Conservation (phyloP, 2,888 invertebrate species). For the Suillia variegata region DNA sequence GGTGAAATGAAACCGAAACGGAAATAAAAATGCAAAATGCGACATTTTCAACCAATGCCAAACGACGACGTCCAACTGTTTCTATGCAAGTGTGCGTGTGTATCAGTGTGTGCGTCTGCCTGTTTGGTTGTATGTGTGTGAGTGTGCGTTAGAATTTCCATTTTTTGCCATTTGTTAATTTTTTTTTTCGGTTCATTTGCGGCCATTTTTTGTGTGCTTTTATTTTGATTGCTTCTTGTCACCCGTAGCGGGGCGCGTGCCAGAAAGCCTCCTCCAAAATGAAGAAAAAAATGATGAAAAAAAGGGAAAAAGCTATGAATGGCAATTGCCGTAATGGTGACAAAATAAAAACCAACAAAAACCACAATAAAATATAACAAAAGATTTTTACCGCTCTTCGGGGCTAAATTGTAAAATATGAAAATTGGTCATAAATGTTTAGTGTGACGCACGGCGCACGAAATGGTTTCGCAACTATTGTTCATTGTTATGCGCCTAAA, state of each 20-base stretch:
- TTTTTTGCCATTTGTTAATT: background rate
- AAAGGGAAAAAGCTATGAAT: no score
- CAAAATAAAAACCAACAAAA: no score
- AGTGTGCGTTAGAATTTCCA: background rate
- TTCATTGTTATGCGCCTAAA: no score
- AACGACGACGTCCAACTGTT: background rate
- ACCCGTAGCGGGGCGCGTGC: no score
- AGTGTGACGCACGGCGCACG: background rate
- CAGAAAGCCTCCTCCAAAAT: no score
- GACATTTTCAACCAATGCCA: background rate
- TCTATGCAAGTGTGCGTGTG: background rate
- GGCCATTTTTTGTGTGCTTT: background rate
- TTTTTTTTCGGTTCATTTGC: background rate
- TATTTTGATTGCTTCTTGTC: background rate
- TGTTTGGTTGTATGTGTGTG: background rate
- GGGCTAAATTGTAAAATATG: slow-evolving; percentile 1
- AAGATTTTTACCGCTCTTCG: background rate
- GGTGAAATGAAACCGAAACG: background rate
- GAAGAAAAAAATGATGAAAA: no score
- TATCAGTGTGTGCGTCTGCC: no score
- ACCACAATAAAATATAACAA: background rate
- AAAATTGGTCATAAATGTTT: background rate
- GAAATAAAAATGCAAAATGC: background rate
- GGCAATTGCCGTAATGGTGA: background rate
- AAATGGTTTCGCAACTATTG: no score